These are phyloP conservation scores for Antheraea assamensis DNA, from an alignment of 2,888 invertebrate species.

Conservation along the genomic window DNA sequence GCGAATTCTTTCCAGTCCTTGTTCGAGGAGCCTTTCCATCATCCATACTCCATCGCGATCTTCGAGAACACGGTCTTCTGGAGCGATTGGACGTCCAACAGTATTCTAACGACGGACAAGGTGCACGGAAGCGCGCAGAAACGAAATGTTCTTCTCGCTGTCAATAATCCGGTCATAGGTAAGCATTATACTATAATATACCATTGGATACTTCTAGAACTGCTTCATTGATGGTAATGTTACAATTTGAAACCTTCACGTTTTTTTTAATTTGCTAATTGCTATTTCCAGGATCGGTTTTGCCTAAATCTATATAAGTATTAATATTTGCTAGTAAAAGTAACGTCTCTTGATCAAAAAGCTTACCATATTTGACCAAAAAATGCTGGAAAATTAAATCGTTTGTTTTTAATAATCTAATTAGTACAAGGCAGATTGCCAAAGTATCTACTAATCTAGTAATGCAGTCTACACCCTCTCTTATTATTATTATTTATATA, in stretches of 20 bases:
- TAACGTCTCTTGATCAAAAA: background rate
- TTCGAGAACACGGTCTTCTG: conserved; percentile 95
- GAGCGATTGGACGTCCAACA: conserved; percentile 92
- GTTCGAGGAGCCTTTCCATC: conserved; percentile 83
- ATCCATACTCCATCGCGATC: conserved; percentile 92
- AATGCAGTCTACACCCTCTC: too few relatives aligned
- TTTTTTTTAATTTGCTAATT: background rate
- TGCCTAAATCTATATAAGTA: too few relatives aligned
- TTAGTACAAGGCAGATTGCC: too few relatives aligned
- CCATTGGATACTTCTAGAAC: background rate
- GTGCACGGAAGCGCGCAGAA: conserved; percentile 62
- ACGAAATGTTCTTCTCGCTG: conserved; percentile 43
- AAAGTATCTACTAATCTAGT: background rate
- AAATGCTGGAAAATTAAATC: background rate
- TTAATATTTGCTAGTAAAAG: too few relatives aligned
- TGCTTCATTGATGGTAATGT: background rate
- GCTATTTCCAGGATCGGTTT: too few relatives aligned
- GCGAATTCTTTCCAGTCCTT: conserved; percentile 44
- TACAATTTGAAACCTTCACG: background rate
- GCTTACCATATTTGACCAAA: background rate
- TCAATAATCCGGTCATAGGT: conserved; percentile 58
- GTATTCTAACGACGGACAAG: conserved; percentile 90
- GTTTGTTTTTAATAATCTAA: too few relatives aligned
- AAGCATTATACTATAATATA: conserved; percentile 18
- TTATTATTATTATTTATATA: too few relatives aligned